Evolutionary conservation across 2,888 invertebrate species (phyloP), one percentile per base, ranked within the genome.

Genomic region (Erebia palarica): DNA sequence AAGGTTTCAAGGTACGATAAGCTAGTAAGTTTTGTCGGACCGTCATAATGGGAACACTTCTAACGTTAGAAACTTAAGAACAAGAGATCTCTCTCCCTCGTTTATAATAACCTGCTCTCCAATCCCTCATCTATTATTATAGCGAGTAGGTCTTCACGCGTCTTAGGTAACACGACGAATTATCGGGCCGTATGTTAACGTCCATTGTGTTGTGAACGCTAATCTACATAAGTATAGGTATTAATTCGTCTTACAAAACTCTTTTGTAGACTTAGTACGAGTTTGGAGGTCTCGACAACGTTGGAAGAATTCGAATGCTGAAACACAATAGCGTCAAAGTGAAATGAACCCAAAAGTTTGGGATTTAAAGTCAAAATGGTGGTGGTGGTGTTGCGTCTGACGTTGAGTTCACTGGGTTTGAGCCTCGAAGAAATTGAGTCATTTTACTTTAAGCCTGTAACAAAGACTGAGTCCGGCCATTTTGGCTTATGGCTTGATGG

Each of bases 211-310:
- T 81, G 78, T 82, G 81, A 84, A 77, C 86, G 83, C 86, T 90
- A 90, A 92, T 92, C 90, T 92, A 90, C 90, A 91, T 92, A 92
- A 92, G 91, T 92, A 92, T 91, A 91, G 90, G 90, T 90, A 92
- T 92, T 92, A 92, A 92, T 91, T 86, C 89, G 84, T 86, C 88
- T 91, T 91, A 88, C 91, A 90, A 91, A 90, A 91, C 86, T 84
- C 86, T 86, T 91, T 86, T 14, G 14, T 58, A 27, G 27, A 14
- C 58, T 36, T 58, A 58, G 58, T n/a, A 58, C 36, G 36, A 58
- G 27, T 36, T 14, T 11, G 27, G 8, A 36, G 13, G 1, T 13
- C 47, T 47, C 47, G 47, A 47, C 11, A 47, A 47, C 11, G 11
- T 10, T 47, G 47, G 11, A 13, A 47, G 47, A 47, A 11, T 44